Base-by-base conservation (phyloP, 2,888 invertebrate genomes). In the Aleiodes leptofemur region DNA sequence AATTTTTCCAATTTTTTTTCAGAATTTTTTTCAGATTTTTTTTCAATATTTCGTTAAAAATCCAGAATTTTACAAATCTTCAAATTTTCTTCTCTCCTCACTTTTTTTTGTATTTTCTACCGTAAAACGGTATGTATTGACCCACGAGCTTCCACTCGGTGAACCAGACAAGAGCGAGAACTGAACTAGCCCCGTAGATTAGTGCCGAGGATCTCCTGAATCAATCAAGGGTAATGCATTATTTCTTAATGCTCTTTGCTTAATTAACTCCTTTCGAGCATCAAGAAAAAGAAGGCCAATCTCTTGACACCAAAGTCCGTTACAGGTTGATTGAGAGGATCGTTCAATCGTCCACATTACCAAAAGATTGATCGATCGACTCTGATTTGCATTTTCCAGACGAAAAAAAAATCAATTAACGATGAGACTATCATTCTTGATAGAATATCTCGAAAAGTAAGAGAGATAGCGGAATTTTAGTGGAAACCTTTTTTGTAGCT, bases 141-240 rank as follows among this genome's bases (percentile, higher is more conserved):
- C 83, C 83, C n/a, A 86, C 82, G 14, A 66, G 78, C 78, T 81
- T 79, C 87, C 86, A 87, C 64, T 87, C 85, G 56, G 82, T 82
- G 16, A 86, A 29, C 84, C 83, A 87, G 5, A 78, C 34, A 38
- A 79, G 6, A 48, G 77, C 71, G 70, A 86, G 61, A 51, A 81
- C 55, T 16, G 79, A 66, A 11, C 83, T 76, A 50, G 78, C 70
- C 16, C 82, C 81, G 69, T 87, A 85, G 69, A 76, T 68, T 61
- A 82, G 64, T 11, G 72, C 70, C 7, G 86, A 80, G 75, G 80
- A 79, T 81, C 79, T 83, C 84, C 86, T 87, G 77, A 55, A 77
- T 66, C 57, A 43, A n/a, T 43, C 66, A 51, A 70, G 34, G 29
- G 13, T 23, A 61, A 61, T 61, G 11, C 3, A 31, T 61, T 61